Conservation (phyloP, 2,888 invertebrate species). For the Dilophus febrilis region DNA sequence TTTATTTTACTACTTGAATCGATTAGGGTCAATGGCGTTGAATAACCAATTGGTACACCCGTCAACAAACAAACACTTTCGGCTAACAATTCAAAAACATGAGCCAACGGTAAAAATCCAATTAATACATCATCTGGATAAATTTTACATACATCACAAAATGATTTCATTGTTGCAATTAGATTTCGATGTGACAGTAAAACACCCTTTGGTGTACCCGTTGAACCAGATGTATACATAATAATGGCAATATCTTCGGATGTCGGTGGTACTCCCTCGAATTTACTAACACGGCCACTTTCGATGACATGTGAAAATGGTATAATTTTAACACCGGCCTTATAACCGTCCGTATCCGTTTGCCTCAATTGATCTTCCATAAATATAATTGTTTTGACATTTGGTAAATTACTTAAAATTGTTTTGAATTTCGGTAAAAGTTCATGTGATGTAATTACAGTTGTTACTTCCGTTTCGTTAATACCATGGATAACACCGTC, state of each 20-base stretch:
- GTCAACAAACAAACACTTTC: slow-evolving; percentile 67
- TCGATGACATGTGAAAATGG: slow-evolving; percentile 56
- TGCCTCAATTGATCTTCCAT: slow-evolving; percentile 75
- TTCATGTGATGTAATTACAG: slow-evolving; percentile 84
- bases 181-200: slow-evolving; percentile 67
- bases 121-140: slow-evolving; percentile 66
- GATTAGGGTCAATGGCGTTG: slow-evolving; percentile 83
- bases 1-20: slow-evolving; percentile 91
- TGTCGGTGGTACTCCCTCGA: slow-evolving; percentile 41
- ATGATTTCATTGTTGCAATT: slow-evolving; percentile 61
- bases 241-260: slow-evolving; percentile 79
- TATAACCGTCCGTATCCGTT: slow-evolving; percentile 52
- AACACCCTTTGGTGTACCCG: slow-evolving; percentile 87
- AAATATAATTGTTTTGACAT: slow-evolving; percentile 62
- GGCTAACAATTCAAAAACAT: slow-evolving; percentile 91
- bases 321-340: slow-evolving; percentile 51
- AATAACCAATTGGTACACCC: slow-evolving; percentile 90
- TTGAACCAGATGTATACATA: slow-evolving; percentile 98
- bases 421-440: slow-evolving; percentile 78
- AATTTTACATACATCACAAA: slow-evolving; percentile 60
- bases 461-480: slow-evolving; percentile 88
- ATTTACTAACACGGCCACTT: slow-evolving; percentile 34
- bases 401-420: slow-evolving; percentile 52
- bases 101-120: slow-evolving; percentile 88
- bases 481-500: slow-evolving; percentile 90